phyloP scores from a whole-genome alignment of 2,113 vertebrate species.

The Pardalotus punctatus region DNA sequence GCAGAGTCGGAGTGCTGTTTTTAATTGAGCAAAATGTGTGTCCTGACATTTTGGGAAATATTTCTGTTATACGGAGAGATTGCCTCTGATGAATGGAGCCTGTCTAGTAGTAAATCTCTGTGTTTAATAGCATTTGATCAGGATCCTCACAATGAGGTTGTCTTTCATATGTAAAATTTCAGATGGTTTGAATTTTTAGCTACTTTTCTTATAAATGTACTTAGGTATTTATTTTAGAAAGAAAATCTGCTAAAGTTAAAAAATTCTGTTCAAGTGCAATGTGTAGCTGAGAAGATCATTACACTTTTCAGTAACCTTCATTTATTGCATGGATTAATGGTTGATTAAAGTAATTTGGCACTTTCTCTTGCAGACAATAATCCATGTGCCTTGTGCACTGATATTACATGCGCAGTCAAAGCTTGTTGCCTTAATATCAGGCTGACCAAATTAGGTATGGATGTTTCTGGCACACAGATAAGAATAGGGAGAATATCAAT shows the following conservation, averaged over 20 bases:
- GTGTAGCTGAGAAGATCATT: neutral
- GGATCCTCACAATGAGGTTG: neutral
- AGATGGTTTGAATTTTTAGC: neutral
- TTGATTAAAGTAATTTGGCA: neutral
- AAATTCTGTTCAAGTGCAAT: neutral
- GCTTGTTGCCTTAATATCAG: neutral
- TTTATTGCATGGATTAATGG: neutral
- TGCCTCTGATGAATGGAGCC: neutral
- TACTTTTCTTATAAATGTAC: neutral
- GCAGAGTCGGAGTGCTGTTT: neutral
- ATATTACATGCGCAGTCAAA: rapidly evolving
- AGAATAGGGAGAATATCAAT: neutral
- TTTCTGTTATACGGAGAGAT: neutral
- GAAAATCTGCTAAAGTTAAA: neutral
- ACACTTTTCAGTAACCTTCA: neutral
- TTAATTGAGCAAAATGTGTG: neutral
- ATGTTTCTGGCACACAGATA: neutral
- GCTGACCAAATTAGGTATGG: neutral
- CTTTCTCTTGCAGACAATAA: neutral
- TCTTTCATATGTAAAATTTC: neutral
- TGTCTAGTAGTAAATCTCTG: neutral
- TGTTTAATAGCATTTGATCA: neutral
- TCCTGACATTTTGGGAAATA: neutral
- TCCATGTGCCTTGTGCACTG: neutral
- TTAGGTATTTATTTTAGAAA: neutral